These are phyloP conservation scores for Bombus superbus DNA, from an alignment of 1,140 invertebrate genomes.

Conservation along the genomic window DNA sequence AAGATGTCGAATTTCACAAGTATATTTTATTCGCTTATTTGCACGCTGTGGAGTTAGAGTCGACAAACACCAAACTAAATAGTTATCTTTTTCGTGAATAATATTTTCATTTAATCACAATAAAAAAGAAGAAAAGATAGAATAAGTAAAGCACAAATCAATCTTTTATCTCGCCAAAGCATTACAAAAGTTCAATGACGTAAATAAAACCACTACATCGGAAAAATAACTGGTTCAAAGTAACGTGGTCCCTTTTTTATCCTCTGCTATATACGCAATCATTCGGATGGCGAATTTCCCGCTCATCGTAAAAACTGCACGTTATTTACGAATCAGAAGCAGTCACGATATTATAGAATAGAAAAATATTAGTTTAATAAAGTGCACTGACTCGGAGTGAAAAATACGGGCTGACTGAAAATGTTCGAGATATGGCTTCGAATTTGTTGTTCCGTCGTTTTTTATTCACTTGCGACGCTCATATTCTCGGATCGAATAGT, in stretches of 20 bases:
- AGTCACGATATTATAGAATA: not conserved
- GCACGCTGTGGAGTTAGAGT: not conserved
- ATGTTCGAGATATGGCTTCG: not conserved
- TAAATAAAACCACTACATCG: not conserved
- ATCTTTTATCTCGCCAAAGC: not conserved
- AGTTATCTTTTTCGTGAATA: not conserved
- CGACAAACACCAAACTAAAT: not conserved
- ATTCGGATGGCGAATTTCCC: not conserved
- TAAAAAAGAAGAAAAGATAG: not conserved
- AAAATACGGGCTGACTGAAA: not conserved
- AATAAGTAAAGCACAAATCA: no score
- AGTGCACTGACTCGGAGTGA: not conserved
- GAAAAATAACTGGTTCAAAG: conserved; percentile 20
- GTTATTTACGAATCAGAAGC: conserved; percentile 18
- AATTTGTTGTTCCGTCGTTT: not conserved
- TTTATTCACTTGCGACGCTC: not conserved
- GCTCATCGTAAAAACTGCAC: not conserved
- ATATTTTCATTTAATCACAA: not conserved
- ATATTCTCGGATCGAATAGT: no score
- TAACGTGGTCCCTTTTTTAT: conserved; percentile 17
- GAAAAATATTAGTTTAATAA: conserved; percentile 18
- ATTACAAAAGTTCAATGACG: not conserved
- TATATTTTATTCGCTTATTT: not conserved
- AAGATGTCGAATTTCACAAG: not conserved
- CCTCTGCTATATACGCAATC: not conserved